Evolutionary conservation across 2,113 vertebrate species (phyloP), one percentile per base, ranked within the genome.

Genomic region (Lota lota): DNA sequence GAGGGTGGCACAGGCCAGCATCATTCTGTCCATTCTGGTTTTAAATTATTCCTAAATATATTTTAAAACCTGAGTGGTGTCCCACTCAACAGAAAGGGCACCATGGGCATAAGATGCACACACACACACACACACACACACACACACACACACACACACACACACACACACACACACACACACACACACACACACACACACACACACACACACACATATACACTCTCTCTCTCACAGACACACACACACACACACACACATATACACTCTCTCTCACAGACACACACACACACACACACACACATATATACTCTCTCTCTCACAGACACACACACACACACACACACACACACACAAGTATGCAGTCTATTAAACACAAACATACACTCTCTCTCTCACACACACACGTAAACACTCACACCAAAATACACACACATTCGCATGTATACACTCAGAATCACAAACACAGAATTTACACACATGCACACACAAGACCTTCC

Each of bases 251-350:
- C 40, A 47, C 40, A 47, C 40, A 47, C 18, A n/a, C 53, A 54
- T 2, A 16, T 1, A 54, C 53, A 12, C 51, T 4, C 51, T 4
- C 51, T 3, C 11, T 3, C 51, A 53, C 12, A 15, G 3, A 7
- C 28, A 33, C 28, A 33, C 3, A 33, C 28, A 33, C 28, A 33
- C 28, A 33, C 36, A 40, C 36, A 11, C 40, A 47, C 40, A 47
- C 7, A 47, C 10, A 47, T 10, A 47, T 14, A 47, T 2, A 80
- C 74, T 85, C 8, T 24, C 21, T 17, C 11, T 8, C 4, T 15
- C 22, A 72, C 59, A 63, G 57, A 70, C 71, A 70, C 61, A 61
- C n/a, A 69, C 24, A 64, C 22, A 69, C 40, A 21, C 62, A 12
- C n/a, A 50, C 63, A 40, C 28, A 40, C 22, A 28, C 18, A 62